Conservation (phyloP, 2,888 invertebrate genomes). For the Notodonta ziczac region DNA sequence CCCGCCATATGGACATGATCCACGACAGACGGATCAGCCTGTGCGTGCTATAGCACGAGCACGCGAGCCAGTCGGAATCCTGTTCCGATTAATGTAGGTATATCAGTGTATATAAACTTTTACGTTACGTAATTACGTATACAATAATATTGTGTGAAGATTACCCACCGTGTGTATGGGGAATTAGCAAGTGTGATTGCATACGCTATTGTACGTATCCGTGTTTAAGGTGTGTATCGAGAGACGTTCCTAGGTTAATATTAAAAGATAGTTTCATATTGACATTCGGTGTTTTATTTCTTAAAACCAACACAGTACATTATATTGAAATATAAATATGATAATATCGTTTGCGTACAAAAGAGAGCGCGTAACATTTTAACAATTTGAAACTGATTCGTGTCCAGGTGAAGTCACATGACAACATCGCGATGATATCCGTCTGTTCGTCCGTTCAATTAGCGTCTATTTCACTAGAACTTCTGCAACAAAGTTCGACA, state of each 20-base stretch:
- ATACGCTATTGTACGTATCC: slow-evolving; percentile 14
- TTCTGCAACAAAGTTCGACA: slow-evolving; percentile 34
- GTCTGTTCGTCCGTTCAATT: neutral
- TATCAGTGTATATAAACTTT: slow-evolving; percentile 20
- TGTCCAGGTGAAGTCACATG: slow-evolving; percentile 28
- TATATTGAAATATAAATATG: slow-evolving; percentile 22
- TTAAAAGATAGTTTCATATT: slow-evolving; percentile 41
- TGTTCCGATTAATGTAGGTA: slow-evolving; percentile 14
- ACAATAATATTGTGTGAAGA: slow-evolving; percentile 16
- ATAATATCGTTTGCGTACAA: slow-evolving; percentile 33
- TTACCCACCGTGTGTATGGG: slow-evolving; percentile 19
- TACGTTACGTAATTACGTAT: neutral
- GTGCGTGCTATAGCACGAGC: slow-evolving; percentile 63
- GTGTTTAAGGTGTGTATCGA: slow-evolving; percentile 16
- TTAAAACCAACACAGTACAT: slow-evolving; percentile 45
- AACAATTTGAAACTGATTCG: slow-evolving; percentile 12
- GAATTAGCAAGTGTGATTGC: slow-evolving; percentile 30
- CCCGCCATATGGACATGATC: slow-evolving; percentile 66
- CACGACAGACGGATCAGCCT: slow-evolving; percentile 69
- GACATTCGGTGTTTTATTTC: slow-evolving; percentile 57
- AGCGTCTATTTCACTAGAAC: slow-evolving; percentile 37
- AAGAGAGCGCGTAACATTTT: slow-evolving; percentile 36
- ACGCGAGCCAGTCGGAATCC: slow-evolving; percentile 11
- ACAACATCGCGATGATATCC: neutral
- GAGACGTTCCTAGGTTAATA: slow-evolving; percentile 19